Percentiles rank a stretch among this genome's conserved stretches.
Conservation (phyloP, 2,888 invertebrate species). For the Adelognathus sp. region DNA sequence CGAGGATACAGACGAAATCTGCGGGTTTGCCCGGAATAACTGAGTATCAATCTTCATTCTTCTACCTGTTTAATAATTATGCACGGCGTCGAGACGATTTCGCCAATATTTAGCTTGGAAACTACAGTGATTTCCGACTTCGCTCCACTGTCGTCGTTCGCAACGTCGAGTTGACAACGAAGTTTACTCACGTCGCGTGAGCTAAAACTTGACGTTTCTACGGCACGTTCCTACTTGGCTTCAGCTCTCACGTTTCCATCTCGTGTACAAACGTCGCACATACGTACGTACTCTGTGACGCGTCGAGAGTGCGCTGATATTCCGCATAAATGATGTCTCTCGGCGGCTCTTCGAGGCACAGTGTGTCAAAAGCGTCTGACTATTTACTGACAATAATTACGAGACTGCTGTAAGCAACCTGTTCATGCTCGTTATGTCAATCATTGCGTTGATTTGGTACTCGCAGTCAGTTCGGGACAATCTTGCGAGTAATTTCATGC, state of each 20-base stretch:
- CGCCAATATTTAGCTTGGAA: conserved; percentile 23
- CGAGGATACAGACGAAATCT: no score
- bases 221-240: neutral
- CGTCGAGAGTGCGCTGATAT: neutral
- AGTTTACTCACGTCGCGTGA: conserved; percentile 47
- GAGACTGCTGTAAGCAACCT: neutral
- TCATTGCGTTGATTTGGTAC: neutral
- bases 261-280: conserved; percentile 17
- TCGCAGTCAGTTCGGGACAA: neutral
- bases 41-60: neutral
- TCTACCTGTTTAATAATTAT: neutral
- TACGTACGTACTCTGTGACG: conserved; percentile 5
- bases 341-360: neutral
- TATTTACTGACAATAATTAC: conserved; percentile 46
- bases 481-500: neutral
- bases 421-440: neutral
- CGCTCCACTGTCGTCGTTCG: conserved; percentile 17
- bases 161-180: conserved; percentile 42
- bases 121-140: conserved; percentile 28
- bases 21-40: neutral
- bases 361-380: conserved; percentile 28
- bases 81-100: conserved; percentile 17
- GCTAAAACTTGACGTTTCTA: conserved; percentile 33
- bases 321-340: conserved; percentile 16
- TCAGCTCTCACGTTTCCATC: neutral